A percentile compares a stretch with the other conserved stretches of the same genome.
phyloP scores from a whole-genome alignment of 2,797 vertebrate species.

The Neosilurus hyrtlii region DNA sequence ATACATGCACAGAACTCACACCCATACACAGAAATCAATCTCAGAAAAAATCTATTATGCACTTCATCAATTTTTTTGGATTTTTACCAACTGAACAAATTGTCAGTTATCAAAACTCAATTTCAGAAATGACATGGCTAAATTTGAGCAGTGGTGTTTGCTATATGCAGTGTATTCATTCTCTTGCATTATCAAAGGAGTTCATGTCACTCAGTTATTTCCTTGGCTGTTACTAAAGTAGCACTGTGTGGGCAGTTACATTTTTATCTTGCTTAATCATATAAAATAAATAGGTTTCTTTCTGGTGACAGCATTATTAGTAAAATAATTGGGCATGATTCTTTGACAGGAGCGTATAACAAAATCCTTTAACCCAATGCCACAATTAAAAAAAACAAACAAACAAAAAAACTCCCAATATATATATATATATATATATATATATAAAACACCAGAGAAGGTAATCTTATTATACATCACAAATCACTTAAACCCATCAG shows the following conservation, averaged over 20 bases:
- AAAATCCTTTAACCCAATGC: neutral
- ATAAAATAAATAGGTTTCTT: constrained; percentile 50
- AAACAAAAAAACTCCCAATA: too few relatives aligned
- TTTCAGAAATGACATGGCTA: constrained; percentile 79
- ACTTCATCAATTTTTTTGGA: constrained; percentile 79
- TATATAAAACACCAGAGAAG: neutral
- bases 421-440: too few relatives aligned
- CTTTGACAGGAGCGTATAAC: neutral
- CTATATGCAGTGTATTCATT: constrained; percentile 30
- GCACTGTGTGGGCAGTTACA: constrained; percentile 63
- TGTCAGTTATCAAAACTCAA: constrained; percentile 82
- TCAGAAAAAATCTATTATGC: constrained; percentile 76
- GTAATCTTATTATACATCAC: constrained; percentile 1
- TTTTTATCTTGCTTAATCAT: constrained; percentile 28
- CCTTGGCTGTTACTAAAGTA: constrained; percentile 54
- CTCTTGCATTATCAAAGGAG: constrained; percentile 35
- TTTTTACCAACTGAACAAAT: constrained; percentile 78
- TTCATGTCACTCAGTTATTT: constrained; percentile 57
- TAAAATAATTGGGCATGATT: constrained; percentile 62
- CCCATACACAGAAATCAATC: constrained; percentile 4
- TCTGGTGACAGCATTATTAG: constrained; percentile 47
- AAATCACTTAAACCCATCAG: neutral
- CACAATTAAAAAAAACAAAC: neutral
- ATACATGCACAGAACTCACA: neutral
- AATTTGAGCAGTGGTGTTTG: constrained; percentile 59